Evolutionary conservation across 2,888 invertebrate genomes (phyloP).

Genomic region (Rosalia funebris): DNA sequence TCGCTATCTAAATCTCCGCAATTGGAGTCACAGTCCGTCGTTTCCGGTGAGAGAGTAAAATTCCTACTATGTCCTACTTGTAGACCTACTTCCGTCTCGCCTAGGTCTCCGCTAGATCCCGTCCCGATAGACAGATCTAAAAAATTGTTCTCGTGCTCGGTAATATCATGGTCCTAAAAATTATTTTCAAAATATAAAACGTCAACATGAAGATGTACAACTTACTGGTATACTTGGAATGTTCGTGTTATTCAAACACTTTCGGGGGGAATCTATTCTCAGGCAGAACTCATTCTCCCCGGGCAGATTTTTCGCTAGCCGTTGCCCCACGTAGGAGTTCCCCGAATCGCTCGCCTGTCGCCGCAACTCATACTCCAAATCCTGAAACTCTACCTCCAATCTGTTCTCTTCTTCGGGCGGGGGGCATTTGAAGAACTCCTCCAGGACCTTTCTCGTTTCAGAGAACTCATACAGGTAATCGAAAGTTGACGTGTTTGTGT

Average conservation of each 20-base stretch:
- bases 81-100: conserved; percentile 72
- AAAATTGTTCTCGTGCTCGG: conserved; percentile 70
- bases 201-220: conserved; percentile 10
- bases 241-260: conserved; percentile 68
- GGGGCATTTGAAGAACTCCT: conserved; percentile 90
- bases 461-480: conserved; percentile 93
- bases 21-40: conserved; percentile 91
- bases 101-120: conserved; percentile 72
- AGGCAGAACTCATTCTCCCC: conserved; percentile 61
- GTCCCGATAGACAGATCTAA: conserved; percentile 71
- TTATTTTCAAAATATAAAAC: neutral
- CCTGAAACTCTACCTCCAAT: conserved; percentile 69
- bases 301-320: conserved; percentile 72
- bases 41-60: conserved; percentile 91
- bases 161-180: conserved; percentile 64
- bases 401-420: conserved; percentile 72
- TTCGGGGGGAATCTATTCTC: conserved; percentile 70
- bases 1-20: conserved; percentile 88
- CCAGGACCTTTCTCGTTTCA: conserved; percentile 89
- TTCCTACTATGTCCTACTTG: conserved; percentile 80
- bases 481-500: conserved; percentile 73
- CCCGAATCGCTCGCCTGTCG: conserved; percentile 72
- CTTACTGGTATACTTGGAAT: conserved; percentile 69
- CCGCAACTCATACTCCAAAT: conserved; percentile 81
- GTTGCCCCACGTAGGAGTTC: conserved; percentile 81